Conservation (phyloP, 2,797 vertebrate species). For the Geotrypetes seraphini region DNA sequence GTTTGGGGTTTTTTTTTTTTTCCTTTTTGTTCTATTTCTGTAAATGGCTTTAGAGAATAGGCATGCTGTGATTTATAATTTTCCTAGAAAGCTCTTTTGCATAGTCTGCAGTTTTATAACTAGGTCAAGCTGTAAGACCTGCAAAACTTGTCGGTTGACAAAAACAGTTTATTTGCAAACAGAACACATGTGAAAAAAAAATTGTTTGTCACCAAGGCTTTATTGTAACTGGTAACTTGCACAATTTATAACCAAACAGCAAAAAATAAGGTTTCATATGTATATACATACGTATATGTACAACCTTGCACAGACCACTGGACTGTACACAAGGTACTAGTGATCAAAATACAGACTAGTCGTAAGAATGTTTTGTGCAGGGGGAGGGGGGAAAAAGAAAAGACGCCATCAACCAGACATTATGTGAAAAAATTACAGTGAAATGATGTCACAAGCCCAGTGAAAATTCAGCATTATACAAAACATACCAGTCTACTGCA, state of each 20-base stretch:
- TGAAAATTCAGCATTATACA: slow-evolving; percentile 66
- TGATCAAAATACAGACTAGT: slow-evolving; percentile 52
- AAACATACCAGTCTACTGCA: slow-evolving; percentile 59
- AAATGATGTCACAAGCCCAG: slow-evolving; percentile 74
- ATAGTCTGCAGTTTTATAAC: too few relatives aligned
- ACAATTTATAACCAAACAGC: slow-evolving; percentile 64
- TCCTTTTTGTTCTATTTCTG: too few relatives aligned
- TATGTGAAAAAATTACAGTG: slow-evolving; percentile 72
- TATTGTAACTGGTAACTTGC: slow-evolving; percentile 78
- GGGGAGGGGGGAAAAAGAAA: too few relatives aligned
- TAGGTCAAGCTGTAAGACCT: slow-evolving; percentile 17
- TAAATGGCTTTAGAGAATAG: too few relatives aligned
- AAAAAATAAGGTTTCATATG: slow-evolving; percentile 59
- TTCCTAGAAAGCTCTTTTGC: too few relatives aligned
- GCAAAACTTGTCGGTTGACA: too few relatives aligned
- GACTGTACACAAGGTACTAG: slow-evolving; percentile 66
- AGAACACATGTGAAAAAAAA: too few relatives aligned
- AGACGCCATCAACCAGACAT: slow-evolving; percentile 59
- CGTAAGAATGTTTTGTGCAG: slow-evolving; percentile 63
- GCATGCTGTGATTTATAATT: too few relatives aligned
- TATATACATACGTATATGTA: slow-evolving; percentile 69
- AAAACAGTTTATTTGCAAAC: too few relatives aligned
- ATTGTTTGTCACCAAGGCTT: slow-evolving; percentile 61
- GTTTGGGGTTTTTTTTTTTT: too few relatives aligned
- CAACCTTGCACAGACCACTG: slow-evolving; percentile 58